phyloP scores from a whole-genome alignment of 2,113 vertebrate genomes.

The Perca flavescens region DNA sequence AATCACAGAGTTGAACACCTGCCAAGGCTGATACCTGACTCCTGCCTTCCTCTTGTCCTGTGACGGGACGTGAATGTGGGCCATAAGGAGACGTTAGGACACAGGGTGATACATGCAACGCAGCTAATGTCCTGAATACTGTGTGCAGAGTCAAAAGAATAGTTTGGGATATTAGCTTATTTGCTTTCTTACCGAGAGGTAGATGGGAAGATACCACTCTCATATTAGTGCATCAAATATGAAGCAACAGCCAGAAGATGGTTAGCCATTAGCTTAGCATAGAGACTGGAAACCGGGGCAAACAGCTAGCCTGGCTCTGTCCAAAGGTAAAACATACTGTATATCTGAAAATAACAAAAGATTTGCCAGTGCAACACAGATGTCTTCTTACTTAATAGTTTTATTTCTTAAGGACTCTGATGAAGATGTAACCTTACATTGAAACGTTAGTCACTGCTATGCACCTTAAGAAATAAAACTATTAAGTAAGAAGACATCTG shows the following conservation, averaged over 20 bases:
- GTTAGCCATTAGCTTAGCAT: background rate
- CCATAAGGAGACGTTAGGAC: background rate
- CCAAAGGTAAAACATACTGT: background rate
- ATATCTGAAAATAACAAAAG: background rate
- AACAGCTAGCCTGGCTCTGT: background rate
- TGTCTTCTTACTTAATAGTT: too few relatives aligned
- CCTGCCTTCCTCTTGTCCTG: conserved; percentile 24
- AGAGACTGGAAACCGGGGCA: background rate
- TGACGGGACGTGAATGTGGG: conserved; percentile 21
- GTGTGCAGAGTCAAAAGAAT: background rate
- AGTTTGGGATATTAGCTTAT: background rate
- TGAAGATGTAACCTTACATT: too few relatives aligned
- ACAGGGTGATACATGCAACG: background rate
- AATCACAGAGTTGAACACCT: conserved; percentile 35
- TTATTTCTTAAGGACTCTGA: too few relatives aligned
- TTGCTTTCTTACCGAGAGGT: background rate
- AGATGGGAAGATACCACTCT: background rate
- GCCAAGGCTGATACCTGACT: conserved; percentile 50
- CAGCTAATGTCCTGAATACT: background rate
- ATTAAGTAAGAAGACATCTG: too few relatives aligned
- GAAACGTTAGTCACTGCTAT: too few relatives aligned
- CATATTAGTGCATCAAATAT: background rate
- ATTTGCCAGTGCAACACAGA: too few relatives aligned
- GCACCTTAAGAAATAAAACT: too few relatives aligned
- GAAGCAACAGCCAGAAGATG: background rate